These are phyloP conservation scores for Heterocephalus glaber DNA, from an alignment of 2,113 vertebrate species.

Conservation along the genomic window DNA sequence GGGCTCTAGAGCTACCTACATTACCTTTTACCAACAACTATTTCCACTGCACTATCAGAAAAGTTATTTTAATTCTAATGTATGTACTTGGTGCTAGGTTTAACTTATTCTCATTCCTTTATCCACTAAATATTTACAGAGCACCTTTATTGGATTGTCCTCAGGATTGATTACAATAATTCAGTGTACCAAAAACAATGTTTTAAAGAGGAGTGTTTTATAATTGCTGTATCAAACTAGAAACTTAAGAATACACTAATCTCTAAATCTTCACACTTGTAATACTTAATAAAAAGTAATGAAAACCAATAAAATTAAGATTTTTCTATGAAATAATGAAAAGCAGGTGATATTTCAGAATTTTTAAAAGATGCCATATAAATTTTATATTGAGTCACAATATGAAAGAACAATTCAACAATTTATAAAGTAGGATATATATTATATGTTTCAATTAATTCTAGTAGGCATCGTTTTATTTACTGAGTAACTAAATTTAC, in stretches of 20 bases:
- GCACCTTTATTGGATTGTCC: neutral
- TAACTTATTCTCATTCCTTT: conserved; percentile 5
- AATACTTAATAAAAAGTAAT: neutral
- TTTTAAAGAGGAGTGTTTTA: conserved; percentile 19
- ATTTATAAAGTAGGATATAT: neutral
- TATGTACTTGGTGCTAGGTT: neutral
- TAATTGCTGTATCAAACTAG: neutral
- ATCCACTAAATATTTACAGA: neutral
- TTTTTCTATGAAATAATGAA: conserved; percentile 47
- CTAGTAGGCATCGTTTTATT: conserved; percentile 23
- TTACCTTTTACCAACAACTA: neutral
- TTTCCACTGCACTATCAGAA: neutral
- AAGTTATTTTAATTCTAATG: conserved; percentile 24
- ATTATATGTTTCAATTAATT: neutral
- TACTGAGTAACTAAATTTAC: neutral
- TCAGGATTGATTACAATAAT: neutral
- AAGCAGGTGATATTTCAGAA: neutral
- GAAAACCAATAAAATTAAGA: neutral
- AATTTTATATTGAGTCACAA: conserved; percentile 7
- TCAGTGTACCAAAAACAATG: conserved; percentile 13
- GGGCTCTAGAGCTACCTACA: neutral
- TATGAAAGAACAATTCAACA: neutral
- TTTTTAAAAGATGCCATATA: neutral
- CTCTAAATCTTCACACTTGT: neutral
- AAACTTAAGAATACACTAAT: neutral